A percentile compares a stretch with the other conserved stretches of the same genome.
Evolutionary conservation across 1,140 invertebrate genomes (phyloP).

Genomic region (Homalodisca vitripennis): DNA sequence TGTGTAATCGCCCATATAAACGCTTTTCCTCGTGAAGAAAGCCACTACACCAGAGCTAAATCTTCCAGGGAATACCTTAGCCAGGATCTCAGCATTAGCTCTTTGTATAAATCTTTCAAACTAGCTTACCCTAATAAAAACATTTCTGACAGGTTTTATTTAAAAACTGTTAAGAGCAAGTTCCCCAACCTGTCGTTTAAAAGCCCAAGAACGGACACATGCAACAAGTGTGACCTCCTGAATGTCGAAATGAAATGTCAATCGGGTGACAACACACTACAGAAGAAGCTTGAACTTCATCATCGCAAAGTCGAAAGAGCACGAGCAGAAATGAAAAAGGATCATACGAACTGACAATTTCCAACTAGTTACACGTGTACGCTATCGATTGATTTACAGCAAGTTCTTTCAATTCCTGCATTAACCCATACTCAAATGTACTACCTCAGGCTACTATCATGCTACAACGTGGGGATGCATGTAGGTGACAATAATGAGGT

Average conservation of each 20-base stretch:
- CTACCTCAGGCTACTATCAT: slow-evolving; percentile 35
- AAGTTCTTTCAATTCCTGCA: too few species aligned
- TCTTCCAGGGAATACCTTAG: too few species aligned
- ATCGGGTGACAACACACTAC: too few species aligned
- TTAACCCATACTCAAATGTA: slow-evolving; percentile 27
- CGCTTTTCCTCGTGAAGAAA: slow-evolving; percentile 15
- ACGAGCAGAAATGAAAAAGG: slow-evolving; percentile 21
- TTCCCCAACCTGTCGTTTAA: too few species aligned
- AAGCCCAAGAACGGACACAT: slow-evolving; percentile 20
- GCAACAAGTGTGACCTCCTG: slow-evolving; percentile 23
- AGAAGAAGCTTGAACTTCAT: too few species aligned
- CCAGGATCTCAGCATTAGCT: slow-evolving; percentile 1
- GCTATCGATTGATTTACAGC: too few species aligned
- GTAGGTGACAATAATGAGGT: slow-evolving; percentile 29
- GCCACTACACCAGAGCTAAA: slow-evolving; percentile 11
- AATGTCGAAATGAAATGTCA: not conserved
- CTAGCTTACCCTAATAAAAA: not conserved
- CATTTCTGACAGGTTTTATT: not conserved
- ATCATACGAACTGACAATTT: too few species aligned
- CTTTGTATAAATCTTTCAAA: slow-evolving; percentile 12
- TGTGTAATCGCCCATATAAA: slow-evolving; percentile 9
- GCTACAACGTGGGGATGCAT: slow-evolving; percentile 35
- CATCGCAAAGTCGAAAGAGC: not conserved
- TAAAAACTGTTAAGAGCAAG: slow-evolving; percentile 14
- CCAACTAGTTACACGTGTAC: too few species aligned